Base-by-base conservation (phyloP, 1,140 invertebrate genomes). In the Caenorhabditis latens region DNA sequence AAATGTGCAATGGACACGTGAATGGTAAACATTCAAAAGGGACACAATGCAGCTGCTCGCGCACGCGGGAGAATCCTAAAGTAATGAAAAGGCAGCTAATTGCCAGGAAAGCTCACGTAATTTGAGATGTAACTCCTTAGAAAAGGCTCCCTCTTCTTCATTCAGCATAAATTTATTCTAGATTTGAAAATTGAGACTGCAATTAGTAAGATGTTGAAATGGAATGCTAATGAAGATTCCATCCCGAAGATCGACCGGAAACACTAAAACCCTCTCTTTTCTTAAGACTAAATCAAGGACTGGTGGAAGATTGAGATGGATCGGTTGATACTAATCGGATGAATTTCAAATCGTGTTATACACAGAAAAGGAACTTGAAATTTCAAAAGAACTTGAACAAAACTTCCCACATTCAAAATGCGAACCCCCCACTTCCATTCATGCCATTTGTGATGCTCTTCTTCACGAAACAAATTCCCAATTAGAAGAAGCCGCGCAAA, bases 151-250 rank as follows among this genome's bases (percentile, higher is more conserved):
- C 24, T 24, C 24, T 24, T 63, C 61, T 32, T n/a, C n/a, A n/a
- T 32, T 14, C 24, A 63, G 32, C 61, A 71, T 46, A 4, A 71
- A 21, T 79, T 79, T 53, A 50, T 79, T 79, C 46, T 24, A 79
- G 71, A 79, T 79, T 79, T 79, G 71, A 79, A 79, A 79, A 79
- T 32, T 79, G 71, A 79, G 71, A 79, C 71, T 79, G 71, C 71
- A 79, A 79, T 79, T 79, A 79, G 71, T 79, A 21, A n/a, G 46
- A 79, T n/a, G 71, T 53, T 53, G 71, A n/a, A 24, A 79, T 24
- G 71, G 71, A 79, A 79, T 79, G n/a, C 71, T 79, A 79, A 79
- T 79, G 71, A 79, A 79, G 71, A 79, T 48, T 43, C 71, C n/a
- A 79, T 65, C 32, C 71, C 32, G 65, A 7, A 71, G 46, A 32